Evolutionary conservation across 2,113 vertebrate species (phyloP).

Genomic region (Tyto alba): DNA sequence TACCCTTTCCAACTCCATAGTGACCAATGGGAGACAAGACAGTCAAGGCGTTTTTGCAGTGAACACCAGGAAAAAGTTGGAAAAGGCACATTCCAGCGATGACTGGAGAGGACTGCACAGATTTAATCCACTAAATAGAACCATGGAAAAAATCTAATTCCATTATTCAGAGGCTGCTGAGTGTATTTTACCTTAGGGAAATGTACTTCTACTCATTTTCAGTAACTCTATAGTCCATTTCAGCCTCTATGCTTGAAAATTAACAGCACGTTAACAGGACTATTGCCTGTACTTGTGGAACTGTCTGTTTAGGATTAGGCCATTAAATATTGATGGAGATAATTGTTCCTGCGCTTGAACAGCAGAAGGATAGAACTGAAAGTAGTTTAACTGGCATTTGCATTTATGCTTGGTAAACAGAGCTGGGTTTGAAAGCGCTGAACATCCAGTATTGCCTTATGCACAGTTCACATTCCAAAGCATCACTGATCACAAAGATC

Average conservation of each 20-base stretch:
- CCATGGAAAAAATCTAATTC: conserved; percentile 47
- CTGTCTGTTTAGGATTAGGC: conserved; percentile 62
- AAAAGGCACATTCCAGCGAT: conserved; percentile 2
- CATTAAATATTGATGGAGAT: conserved; percentile 69
- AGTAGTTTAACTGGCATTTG: conserved; percentile 58
- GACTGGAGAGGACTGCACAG: conserved; percentile 16
- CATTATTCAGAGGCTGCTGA: conserved; percentile 47
- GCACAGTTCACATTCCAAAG: conserved; percentile 40
- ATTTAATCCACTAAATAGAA: conserved; percentile 60
- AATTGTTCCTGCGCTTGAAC: conserved; percentile 66
- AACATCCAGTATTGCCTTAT: conserved; percentile 19
- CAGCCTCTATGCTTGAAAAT: conserved; percentile 62
- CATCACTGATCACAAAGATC: conserved; percentile 46
- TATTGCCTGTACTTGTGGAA: conserved; percentile 40
- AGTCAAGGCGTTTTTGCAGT: background rate
- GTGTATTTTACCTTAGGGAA: conserved; percentile 66
- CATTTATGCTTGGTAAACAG: conserved; percentile 65
- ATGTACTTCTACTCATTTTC: conserved; percentile 57
- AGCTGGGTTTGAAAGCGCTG: conserved; percentile 37
- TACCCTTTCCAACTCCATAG: background rate
- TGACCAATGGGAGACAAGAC: background rate
- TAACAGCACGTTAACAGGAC: conserved; percentile 64
- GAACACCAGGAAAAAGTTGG: background rate
- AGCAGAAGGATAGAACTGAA: conserved; percentile 48
- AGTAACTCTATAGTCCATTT: conserved; percentile 67